Conservation (phyloP, 1,140 invertebrate genomes). For the Drosophila lacteicornis region DNA sequence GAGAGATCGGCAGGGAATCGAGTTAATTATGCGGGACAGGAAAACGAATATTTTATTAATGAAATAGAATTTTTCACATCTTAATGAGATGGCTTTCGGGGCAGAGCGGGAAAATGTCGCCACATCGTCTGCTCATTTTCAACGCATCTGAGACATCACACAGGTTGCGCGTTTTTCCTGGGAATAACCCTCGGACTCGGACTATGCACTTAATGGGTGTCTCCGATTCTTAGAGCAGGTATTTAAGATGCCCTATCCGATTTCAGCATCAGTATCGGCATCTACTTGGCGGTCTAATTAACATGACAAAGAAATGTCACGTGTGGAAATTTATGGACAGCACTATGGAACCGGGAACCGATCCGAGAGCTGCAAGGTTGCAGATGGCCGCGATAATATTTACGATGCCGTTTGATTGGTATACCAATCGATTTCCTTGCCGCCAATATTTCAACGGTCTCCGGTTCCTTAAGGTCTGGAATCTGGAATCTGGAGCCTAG, state of each 20-base stretch:
- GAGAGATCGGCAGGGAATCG: constrained; percentile 1
- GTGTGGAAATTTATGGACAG: constrained; percentile 75
- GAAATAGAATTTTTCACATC: constrained; percentile 49
- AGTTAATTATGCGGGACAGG: constrained; percentile 45
- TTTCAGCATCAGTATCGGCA: constrained; percentile 51
- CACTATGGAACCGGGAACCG: constrained; percentile 48
- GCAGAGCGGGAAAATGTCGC: constrained; percentile 51
- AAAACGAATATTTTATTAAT: constrained; percentile 43
- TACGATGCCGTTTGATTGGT: constrained; percentile 81
- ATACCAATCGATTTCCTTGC: constrained; percentile 67
- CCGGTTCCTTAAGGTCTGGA: constrained; percentile 14
- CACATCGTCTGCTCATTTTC: constrained; percentile 61
- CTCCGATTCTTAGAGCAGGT: constrained; percentile 65
- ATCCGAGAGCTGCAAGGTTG: constrained; percentile 54
- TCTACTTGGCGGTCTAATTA: constrained; percentile 79
- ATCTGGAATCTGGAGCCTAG: constrained; percentile 12
- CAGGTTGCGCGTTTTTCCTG: constrained; percentile 34
- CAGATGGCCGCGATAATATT: constrained; percentile 78
- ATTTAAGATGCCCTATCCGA: constrained; percentile 74
- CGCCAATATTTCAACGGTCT: constrained; percentile 59
- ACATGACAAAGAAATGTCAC: constrained; percentile 84
- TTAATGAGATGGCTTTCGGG: constrained; percentile 35
- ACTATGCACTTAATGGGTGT: constrained; percentile 55
- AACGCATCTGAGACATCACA: constrained; percentile 13
- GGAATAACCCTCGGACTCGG: constrained; percentile 52